Base-by-base conservation (phyloP, 2,888 invertebrate genomes). In the Tenthredo scrophulariae region DNA sequence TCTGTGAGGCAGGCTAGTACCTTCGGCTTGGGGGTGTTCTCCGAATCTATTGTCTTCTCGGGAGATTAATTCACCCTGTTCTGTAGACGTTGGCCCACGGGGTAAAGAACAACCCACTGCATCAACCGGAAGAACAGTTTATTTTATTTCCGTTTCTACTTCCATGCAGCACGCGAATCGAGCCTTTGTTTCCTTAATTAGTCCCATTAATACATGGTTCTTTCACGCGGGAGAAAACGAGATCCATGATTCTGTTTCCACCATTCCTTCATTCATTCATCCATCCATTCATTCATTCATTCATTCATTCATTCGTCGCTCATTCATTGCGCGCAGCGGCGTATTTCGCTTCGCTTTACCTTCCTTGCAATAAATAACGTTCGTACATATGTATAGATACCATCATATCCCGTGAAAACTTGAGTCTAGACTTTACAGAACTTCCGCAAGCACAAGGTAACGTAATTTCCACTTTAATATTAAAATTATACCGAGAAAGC, bases 41-140 rank as follows among this genome's bases (percentile, higher is more conserved):
- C 62, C 37, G 26, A 80, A 80, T 80, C 80, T 70, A 65, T 83
- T 83, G 83, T 65, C 83, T 83, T 83, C 40, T 15, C 15, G n/a
- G 77, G 83, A 83, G 83, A 83, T 83, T 83, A 83, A 83, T 83
- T 83, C 33, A n/a, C 83, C 62, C 40, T 40, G 72, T 37, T 22
- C 67, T n/a, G 46, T 83, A 46, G 50, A 77, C 77, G 22, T 43
- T 74, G 43, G 37, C 10, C n/a, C 50, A 50, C 29, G 29, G n/a
- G 54, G 54, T 46, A 70, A 67, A 83, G 83, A 83, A 67, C 72
- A 74, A n/a, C 72, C 72, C 43, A 22, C 18, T 33, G 54, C 29
- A 46, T 18, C 33, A 83, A 83, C 83, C 43, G 83, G 83, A 83
- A 83, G 65, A 83, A 67, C 83, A 83, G 83, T 70, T 83, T 83